These are phyloP conservation scores for Lindbergichthys nudifrons DNA, from an alignment of 2,797 vertebrate genomes.

Conservation along the genomic window DNA sequence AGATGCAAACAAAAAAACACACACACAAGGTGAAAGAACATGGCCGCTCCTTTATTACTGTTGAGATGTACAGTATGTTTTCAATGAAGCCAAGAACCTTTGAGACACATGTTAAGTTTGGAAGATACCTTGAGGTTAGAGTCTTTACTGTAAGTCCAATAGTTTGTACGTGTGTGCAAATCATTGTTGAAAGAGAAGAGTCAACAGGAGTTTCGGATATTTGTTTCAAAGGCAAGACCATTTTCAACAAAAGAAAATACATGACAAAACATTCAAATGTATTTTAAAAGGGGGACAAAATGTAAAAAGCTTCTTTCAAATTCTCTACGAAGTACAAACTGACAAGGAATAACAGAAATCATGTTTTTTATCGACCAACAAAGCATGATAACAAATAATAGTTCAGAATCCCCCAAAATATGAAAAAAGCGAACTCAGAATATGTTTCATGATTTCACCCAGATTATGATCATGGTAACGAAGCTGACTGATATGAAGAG, in stretches of 20 bases:
- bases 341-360: too few relatives aligned
- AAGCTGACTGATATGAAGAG: constrained; percentile 79
- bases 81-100: not conserved
- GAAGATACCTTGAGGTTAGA: not conserved
- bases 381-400: not conserved
- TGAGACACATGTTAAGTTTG: not conserved
- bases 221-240: not conserved
- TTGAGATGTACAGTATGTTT: not conserved
- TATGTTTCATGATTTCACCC: constrained; percentile 53
- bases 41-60: not conserved
- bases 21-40: not conserved
- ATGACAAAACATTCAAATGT: not conserved
- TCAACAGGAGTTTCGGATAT: not conserved
- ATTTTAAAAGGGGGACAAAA: not conserved
- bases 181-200: not conserved
- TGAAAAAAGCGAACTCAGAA: constrained; percentile 1
- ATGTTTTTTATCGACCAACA: not conserved
- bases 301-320: too few relatives aligned
- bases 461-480: constrained; percentile 74
- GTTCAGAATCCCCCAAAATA: not conserved
- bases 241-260: not conserved
- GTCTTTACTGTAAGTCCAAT: not conserved
- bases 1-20: not conserved
- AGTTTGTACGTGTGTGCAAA: not conserved
- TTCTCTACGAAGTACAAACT: too few relatives aligned